Percentiles rank a stretch among this genome's conserved stretches.
Evolutionary conservation across 2,113 vertebrate species (phyloP).

Genomic region (Ammodytes marinus): DNA sequence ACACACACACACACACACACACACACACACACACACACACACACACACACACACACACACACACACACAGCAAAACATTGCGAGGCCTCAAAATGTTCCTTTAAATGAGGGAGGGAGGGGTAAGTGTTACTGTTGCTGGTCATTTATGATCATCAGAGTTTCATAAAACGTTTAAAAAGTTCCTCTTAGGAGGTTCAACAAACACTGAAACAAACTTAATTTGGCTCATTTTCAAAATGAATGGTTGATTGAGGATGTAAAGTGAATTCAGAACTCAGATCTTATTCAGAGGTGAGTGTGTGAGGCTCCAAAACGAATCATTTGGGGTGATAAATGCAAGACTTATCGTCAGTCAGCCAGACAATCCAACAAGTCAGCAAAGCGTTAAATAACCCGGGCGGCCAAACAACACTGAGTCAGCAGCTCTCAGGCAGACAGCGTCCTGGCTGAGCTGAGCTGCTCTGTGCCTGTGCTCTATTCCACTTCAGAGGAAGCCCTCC

Average conservation of each 20-base stretch:
- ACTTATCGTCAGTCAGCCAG: neutral
- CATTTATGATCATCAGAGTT: too few relatives aligned
- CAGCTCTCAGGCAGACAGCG: constrained; percentile 54
- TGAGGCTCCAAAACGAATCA: constrained; percentile 1
- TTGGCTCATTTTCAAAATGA: constrained; percentile 33
- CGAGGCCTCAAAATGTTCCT: too few relatives aligned
- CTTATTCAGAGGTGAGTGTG: too few relatives aligned
- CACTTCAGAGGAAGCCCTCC: constrained; percentile 66
- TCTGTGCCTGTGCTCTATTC: constrained; percentile 46
- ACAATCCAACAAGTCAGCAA: constrained; percentile 30
- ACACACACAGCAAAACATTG: too few relatives aligned
- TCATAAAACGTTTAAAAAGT: too few relatives aligned
- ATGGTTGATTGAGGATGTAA: constrained; percentile 47
- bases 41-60: too few relatives aligned
- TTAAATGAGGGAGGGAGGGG: too few relatives aligned
- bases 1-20: too few relatives aligned
- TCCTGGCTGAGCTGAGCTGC: constrained; percentile 44
- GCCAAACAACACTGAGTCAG: constrained; percentile 65
- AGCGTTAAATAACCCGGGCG: constrained; percentile 20
- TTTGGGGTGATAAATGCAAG: constrained; percentile 1
- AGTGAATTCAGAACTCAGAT: neutral
- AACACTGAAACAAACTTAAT: constrained; percentile 18
- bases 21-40: too few relatives aligned
- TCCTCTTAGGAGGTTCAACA: too few relatives aligned
- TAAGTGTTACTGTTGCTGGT: too few relatives aligned